Percentiles rank a stretch among this genome's conserved stretches.
These are phyloP conservation scores for Odocoileus hemionus DNA, from an alignment of 2,113 vertebrate genomes.

Conservation along the genomic window DNA sequence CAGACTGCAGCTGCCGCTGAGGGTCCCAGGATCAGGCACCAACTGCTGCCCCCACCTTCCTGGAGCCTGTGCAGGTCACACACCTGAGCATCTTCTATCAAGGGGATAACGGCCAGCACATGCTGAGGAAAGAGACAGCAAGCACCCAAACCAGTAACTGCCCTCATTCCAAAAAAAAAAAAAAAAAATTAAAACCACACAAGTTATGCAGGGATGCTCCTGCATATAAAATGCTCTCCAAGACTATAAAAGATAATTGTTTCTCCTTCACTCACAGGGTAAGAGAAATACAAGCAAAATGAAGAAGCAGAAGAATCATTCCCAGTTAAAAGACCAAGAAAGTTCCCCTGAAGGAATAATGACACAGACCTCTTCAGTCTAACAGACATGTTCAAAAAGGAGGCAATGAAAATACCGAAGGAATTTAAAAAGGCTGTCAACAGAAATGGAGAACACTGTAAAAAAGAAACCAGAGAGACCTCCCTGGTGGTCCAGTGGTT, in stretches of 20 bases:
- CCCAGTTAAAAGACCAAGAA: background rate
- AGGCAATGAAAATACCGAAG: background rate
- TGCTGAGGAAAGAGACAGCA: background rate
- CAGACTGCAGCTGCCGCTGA: background rate
- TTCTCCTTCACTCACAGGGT: background rate
- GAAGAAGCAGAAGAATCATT: background rate
- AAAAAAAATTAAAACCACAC: background rate
- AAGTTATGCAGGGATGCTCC: background rate
- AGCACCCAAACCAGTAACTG: background rate
- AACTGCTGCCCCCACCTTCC: background rate
- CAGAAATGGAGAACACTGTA: background rate
- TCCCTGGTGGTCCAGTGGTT: background rate
- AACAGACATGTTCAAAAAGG: background rate
- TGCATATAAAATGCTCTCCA: background rate
- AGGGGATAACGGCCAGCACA: background rate
- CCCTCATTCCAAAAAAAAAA: background rate
- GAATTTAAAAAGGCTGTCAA: background rate
- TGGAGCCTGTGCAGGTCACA: background rate
- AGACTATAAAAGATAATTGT: background rate
- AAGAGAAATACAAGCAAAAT: background rate
- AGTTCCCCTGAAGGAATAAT: background rate
- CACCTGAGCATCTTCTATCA: background rate
- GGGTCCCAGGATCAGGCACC: background rate
- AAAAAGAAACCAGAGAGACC: background rate
- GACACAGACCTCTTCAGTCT: background rate